Percentiles rank a stretch among this genome's conserved stretches.
phyloP scores from a whole-genome alignment of 2,888 invertebrate genomes.

The Willowsia nigromaculata region DNA sequence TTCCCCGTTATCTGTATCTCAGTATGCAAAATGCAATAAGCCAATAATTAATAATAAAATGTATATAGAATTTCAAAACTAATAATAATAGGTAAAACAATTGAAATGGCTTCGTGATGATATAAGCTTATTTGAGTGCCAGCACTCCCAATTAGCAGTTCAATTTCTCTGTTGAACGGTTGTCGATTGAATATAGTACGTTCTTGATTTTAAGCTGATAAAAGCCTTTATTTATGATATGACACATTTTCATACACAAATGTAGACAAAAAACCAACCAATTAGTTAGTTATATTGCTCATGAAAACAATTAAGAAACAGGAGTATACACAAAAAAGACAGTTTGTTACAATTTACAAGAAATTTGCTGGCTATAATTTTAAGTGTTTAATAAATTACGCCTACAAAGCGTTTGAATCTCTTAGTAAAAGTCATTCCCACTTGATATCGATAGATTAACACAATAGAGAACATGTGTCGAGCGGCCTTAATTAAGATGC shows the following conservation, averaged over 20 bases:
- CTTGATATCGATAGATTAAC: not conserved
- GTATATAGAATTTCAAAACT: too few species aligned
- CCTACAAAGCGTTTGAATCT: not conserved
- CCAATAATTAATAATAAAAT: too few species aligned
- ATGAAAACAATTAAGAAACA: conserved; percentile 8
- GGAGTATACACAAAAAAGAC: not conserved
- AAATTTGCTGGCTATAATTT: not conserved
- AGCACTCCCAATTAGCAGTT: too few species aligned
- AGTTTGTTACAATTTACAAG: not conserved
- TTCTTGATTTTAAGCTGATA: not conserved
- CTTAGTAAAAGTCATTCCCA: not conserved
- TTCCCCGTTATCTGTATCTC: too few species aligned
- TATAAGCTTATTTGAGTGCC: too few species aligned
- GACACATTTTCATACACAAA: not conserved
- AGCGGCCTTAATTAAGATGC: not conserved
- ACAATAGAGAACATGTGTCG: not conserved
- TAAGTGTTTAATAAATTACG: not conserved
- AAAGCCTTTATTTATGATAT: not conserved
- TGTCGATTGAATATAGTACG: not conserved
- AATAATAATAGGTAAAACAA: too few species aligned
- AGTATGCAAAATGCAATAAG: too few species aligned
- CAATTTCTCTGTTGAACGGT: too few species aligned
- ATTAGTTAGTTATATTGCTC: not conserved
- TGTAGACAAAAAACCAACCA: not conserved
- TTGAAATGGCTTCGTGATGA: too few species aligned